Evolutionary conservation across 2,113 vertebrate genomes (phyloP).

Genomic region (Okapia johnstoni): DNA sequence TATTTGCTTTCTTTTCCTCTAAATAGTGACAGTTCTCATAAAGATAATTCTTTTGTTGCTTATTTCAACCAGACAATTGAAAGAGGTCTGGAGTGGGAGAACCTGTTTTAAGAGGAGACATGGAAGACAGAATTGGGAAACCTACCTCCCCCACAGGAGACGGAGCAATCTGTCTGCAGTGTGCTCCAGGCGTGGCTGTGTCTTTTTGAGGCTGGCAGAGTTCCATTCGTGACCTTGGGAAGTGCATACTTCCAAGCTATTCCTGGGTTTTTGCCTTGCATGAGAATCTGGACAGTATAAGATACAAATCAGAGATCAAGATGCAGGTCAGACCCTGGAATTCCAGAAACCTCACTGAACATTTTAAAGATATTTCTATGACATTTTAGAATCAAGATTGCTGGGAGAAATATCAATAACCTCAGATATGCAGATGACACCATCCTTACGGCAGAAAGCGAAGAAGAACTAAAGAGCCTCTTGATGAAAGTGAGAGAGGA

Average conservation of each 20-base stretch:
- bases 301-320: neutral
- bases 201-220: conserved; percentile 78
- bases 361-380: neutral
- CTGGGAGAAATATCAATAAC: neutral
- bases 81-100: neutral
- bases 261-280: conserved; percentile 96
- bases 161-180: conserved; percentile 91
- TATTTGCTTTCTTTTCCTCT: neutral
- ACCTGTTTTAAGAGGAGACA: neutral
- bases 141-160: conserved; percentile 93
- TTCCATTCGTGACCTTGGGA: conserved; percentile 79
- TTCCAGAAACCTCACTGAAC: neutral
- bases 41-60: neutral
- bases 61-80: neutral
- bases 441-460: neutral
- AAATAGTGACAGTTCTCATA: neutral
- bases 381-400: neutral
- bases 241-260: conserved; percentile 95
- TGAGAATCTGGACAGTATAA: conserved; percentile 84
- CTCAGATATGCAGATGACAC: neutral
- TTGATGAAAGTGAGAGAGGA: neutral
- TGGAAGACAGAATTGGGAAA: neutral
- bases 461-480: neutral
- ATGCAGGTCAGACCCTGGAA: neutral
- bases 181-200: conserved; percentile 89